Conservation (phyloP, 1,140 invertebrate species). For the Achatina immaculata region DNA sequence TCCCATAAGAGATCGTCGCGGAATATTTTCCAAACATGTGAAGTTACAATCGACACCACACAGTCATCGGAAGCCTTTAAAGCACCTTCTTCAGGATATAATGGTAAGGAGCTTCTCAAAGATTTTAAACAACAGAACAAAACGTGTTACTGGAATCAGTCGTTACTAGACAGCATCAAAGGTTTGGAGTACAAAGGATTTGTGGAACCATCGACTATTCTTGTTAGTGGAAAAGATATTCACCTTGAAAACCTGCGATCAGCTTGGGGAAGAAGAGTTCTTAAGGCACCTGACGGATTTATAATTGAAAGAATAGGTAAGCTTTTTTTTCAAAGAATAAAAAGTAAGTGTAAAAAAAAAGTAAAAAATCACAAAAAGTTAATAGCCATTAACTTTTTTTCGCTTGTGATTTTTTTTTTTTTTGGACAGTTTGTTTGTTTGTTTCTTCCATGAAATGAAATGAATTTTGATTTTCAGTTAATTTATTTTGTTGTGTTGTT, state of each 20-base stretch:
- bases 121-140: constrained; percentile 60
- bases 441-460: too few species aligned
- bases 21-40: background rate
- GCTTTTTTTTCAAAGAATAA: too few species aligned
- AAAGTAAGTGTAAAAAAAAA: too few species aligned
- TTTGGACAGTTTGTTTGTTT: too few species aligned
- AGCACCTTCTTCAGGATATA: constrained; percentile 26
- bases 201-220: constrained; percentile 86
- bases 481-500: too few species aligned
- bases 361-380: too few species aligned
- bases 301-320: constrained; percentile 89
- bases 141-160: constrained; percentile 77
- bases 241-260: constrained; percentile 85
- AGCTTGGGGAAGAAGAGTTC: constrained; percentile 89
- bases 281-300: constrained; percentile 92
- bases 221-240: constrained; percentile 83
- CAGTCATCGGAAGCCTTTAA: constrained; percentile 7
- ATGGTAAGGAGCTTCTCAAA: constrained; percentile 57
- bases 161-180: constrained; percentile 87
- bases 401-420: background rate
- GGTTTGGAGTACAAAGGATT: constrained; percentile 90
- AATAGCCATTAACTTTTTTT: background rate
- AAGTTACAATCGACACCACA: too few species aligned
- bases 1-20: constrained; percentile 7
- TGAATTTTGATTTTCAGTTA: too few species aligned